Conservation (phyloP, 1,140 invertebrate species). For the Bombus affinis region DNA sequence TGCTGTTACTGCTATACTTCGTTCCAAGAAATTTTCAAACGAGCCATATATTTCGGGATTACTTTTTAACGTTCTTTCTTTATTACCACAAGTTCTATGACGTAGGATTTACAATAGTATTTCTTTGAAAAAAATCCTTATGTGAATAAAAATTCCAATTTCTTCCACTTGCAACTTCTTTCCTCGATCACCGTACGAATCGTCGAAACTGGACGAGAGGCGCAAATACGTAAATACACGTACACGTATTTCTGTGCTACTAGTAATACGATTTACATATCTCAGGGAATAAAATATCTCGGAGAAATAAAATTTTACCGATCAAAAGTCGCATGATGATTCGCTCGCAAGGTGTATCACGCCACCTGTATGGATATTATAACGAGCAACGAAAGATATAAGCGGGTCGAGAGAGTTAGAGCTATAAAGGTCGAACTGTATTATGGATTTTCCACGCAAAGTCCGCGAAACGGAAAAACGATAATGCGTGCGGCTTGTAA, state of each 20-base stretch:
- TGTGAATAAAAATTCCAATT: background rate
- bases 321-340: background rate
- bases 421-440: background rate
- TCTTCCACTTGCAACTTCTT: background rate
- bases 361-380: too few relatives aligned
- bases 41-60: too few relatives aligned
- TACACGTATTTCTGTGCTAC: background rate
- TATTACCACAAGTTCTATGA: background rate
- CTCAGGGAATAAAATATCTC: background rate
- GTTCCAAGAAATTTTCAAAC: too few relatives aligned
- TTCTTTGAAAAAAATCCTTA: background rate
- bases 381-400: background rate
- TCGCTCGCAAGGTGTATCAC: background rate
- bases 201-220: background rate
- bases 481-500: conserved; percentile 20
- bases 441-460: background rate
- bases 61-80: too few relatives aligned
- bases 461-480: background rate
- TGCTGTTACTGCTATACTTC: too few relatives aligned
- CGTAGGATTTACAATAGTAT: background rate
- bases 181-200: background rate
- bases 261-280: background rate
- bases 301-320: conserved; percentile 4
- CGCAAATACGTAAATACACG: background rate
- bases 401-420: too few relatives aligned